Evolutionary conservation across 1,140 invertebrate genomes (phyloP).

Genomic region (Drosophila gunungcola): DNA sequence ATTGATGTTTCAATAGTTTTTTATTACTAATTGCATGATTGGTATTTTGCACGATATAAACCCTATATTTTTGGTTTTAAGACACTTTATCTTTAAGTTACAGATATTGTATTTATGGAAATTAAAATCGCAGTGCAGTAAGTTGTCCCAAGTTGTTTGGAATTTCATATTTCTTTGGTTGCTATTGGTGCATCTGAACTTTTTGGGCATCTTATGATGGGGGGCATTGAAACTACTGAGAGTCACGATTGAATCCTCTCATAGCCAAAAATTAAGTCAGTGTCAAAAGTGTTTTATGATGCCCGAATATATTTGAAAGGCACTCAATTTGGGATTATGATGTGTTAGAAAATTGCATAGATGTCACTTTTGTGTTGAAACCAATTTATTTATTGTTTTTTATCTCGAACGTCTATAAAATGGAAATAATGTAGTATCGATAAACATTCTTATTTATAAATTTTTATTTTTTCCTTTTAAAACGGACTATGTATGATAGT

Average conservation of each 20-base stretch:
- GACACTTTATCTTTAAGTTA: background rate
- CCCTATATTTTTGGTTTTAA: too few species aligned
- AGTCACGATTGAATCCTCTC: slow-evolving; percentile 3
- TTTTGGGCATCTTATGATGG: slow-evolving; percentile 50
- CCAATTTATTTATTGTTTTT: background rate
- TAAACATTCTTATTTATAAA: background rate
- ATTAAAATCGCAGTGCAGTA: background rate
- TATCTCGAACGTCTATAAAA: too few species aligned
- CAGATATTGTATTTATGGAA: background rate
- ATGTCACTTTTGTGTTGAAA: background rate
- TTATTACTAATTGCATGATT: background rate
- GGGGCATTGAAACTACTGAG: slow-evolving; percentile 28
- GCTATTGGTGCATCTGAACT: slow-evolving; percentile 44
- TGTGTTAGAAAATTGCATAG: background rate
- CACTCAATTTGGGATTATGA: background rate
- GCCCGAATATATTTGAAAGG: slow-evolving; percentile 15
- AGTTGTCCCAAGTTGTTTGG: slow-evolving; percentile 46
- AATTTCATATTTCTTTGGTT: slow-evolving; percentile 69
- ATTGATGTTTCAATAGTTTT: background rate
- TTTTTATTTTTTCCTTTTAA: too few species aligned
- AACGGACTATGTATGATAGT: too few species aligned
- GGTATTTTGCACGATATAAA: background rate
- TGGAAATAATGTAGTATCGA: too few species aligned
- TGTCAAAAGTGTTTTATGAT: slow-evolving; percentile 29
- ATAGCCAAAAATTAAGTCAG: slow-evolving; percentile 25